Evolutionary conservation across 2,797 vertebrate genomes (phyloP).

Genomic region (Rhyacichthys aspro): DNA sequence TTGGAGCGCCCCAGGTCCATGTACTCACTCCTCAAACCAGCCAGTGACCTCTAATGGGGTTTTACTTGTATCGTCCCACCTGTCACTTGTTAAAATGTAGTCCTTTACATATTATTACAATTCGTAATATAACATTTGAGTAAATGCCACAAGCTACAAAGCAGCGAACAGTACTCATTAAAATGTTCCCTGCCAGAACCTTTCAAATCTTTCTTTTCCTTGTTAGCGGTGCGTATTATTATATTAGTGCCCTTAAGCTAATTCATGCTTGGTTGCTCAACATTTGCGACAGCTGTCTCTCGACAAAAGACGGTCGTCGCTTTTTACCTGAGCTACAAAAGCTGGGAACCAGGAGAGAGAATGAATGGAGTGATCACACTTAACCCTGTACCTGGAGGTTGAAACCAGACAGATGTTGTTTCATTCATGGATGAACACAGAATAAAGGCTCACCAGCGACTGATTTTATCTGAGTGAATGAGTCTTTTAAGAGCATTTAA

Average conservation of each 20-base stretch:
- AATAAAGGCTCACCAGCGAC: neutral
- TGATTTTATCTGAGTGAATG: neutral
- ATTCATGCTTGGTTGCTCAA: conserved; percentile 20
- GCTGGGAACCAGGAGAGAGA: conserved; percentile 25
- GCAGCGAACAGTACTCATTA: conserved; percentile 10
- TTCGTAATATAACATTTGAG: neutral
- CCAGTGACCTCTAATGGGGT: neutral
- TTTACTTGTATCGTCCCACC: neutral
- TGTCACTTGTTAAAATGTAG: neutral
- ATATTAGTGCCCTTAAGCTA: conserved; percentile 14
- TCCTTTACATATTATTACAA: neutral
- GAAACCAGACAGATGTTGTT: conserved; percentile 15
- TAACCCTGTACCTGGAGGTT: conserved; percentile 14
- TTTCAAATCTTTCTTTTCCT: neutral
- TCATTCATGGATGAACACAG: conserved; percentile 20
- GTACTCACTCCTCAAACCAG: neutral
- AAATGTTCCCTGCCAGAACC: conserved; percentile 4
- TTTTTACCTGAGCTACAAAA: conserved; percentile 19
- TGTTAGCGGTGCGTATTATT: conserved; percentile 7
- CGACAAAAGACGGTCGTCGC: conserved; percentile 7
- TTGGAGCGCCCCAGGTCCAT: neutral
- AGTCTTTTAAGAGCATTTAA: neutral
- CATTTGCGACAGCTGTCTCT: conserved; percentile 24
- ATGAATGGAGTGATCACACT: conserved; percentile 13
- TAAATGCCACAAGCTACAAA: conserved; percentile 3